phyloP scores from a whole-genome alignment of 23 tunicate genomes.

The Styela plicata region DNA sequence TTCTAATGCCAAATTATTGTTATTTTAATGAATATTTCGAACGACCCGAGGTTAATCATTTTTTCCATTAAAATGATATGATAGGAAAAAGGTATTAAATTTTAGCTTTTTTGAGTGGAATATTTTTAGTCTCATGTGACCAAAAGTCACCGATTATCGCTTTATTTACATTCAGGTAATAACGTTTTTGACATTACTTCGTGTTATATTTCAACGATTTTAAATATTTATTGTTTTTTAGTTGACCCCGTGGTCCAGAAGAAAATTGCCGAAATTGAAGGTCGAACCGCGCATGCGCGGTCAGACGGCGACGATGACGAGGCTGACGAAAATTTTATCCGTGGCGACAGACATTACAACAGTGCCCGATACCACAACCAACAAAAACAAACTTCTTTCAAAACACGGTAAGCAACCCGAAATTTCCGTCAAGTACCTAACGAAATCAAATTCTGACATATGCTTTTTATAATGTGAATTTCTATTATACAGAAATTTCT shows the following conservation, averaged over 20 bases:
- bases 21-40: not conserved
- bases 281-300: not conserved
- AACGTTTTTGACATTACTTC: not conserved
- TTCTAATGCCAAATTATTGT: not conserved
- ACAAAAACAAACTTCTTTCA: slow-evolving; percentile 32
- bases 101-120: too few relatives aligned
- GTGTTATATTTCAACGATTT: not conserved
- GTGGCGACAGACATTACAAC: slow-evolving; percentile 53
- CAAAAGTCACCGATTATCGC: not conserved
- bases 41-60: not conserved
- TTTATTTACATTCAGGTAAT: not conserved
- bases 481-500: too few relatives aligned
- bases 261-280: slow-evolving; percentile 17
- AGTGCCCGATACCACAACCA: slow-evolving; percentile 49
- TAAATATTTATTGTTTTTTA: not conserved
- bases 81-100: too few relatives aligned
- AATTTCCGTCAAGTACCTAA: not conserved
- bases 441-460: too few relatives aligned
- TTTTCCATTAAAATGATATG: too few relatives aligned
- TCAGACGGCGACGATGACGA: slow-evolving; percentile 12
- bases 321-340: slow-evolving; percentile 25
- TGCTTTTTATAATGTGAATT: too few relatives aligned
- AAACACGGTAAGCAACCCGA: slow-evolving; percentile 36
- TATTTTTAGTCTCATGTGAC: too few relatives aligned
- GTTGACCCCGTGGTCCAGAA: slow-evolving; percentile 9